Base-by-base conservation (phyloP, 2,113 vertebrate species). In the Oncorhynchus tshawytscha region DNA sequence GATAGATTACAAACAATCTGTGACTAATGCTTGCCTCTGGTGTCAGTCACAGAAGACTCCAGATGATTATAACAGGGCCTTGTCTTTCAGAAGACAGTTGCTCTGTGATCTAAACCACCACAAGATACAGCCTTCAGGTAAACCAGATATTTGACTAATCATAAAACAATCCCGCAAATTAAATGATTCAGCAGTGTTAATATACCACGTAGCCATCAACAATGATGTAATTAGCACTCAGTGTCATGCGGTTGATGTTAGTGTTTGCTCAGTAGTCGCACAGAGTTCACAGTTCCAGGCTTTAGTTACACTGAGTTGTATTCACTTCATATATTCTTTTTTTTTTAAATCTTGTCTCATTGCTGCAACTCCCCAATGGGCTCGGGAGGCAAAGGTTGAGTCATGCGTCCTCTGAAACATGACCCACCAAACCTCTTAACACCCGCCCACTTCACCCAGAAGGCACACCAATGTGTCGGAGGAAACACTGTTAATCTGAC, bases 151-250 rank as follows among this genome's bases (percentile, higher is more conserved):
- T 31, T 85, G 85, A 84, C 77, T 87, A 87, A 88, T 89, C 79
- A 87, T 80, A 81, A 1, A 24, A 72, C 85, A 85, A 86, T 84
- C 86, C 80, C 70, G 71, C 86, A 86, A 86, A 87, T 86, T 72
- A 90, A 84, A 84, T 81, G 81, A 76, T 84, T 72, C 75, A 79
- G 74, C 71, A 86, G 72, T 82, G 80, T 83, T 78, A 75, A 75
- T 79, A 85, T 86, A 87, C 84, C 83, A 83, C 79, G 24, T 67
- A 84, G 84, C 90, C 84, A 77, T 78, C 86, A 81, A 81, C 77
- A 73, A 76, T 74, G 27, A 80, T 72, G 79, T 74, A 78, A 77
- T 78, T 81, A 86, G 84, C 78, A 81, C 81, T 72, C 75, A 72
- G 48, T 79, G 77, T 83, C 66, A 76, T 57, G 60, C 39, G 29